phyloP scores from a whole-genome alignment of 2,797 vertebrate species.

The Florisuga fusca region DNA sequence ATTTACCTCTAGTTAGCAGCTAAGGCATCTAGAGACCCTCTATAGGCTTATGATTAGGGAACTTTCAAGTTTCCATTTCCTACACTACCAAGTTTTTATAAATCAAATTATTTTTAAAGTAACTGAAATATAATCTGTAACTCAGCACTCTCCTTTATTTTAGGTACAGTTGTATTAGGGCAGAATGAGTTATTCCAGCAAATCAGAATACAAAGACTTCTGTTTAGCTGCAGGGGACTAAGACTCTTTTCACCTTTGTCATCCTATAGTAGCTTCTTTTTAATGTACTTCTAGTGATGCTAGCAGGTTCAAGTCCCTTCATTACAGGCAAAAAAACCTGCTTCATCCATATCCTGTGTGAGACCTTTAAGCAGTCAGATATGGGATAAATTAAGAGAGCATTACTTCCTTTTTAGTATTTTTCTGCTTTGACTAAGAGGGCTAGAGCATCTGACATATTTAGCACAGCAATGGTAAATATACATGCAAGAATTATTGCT shows the following conservation, averaged over 20 bases:
- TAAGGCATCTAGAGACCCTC: neutral
- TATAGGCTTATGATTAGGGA: neutral
- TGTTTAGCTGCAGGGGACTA: neutral
- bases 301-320: neutral
- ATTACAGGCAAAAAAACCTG: neutral
- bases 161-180: neutral
- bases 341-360: neutral
- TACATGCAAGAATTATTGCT: neutral
- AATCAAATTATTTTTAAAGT: neutral
- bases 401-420: neutral
- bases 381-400: neutral
- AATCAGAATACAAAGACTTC: neutral
- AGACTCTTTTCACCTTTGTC: neutral
- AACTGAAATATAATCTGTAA: neutral
- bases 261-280: neutral
- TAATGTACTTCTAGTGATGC: neutral
- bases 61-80: neutral
- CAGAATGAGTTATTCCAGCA: neutral
- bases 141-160: neutral
- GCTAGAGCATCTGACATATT: neutral
- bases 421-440: neutral
- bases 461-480: neutral
- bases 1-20: neutral
- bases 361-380: neutral
- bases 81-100: neutral